Evolutionary conservation across 2,113 vertebrate species (phyloP).

Genomic region (Holacanthus passer): DNA sequence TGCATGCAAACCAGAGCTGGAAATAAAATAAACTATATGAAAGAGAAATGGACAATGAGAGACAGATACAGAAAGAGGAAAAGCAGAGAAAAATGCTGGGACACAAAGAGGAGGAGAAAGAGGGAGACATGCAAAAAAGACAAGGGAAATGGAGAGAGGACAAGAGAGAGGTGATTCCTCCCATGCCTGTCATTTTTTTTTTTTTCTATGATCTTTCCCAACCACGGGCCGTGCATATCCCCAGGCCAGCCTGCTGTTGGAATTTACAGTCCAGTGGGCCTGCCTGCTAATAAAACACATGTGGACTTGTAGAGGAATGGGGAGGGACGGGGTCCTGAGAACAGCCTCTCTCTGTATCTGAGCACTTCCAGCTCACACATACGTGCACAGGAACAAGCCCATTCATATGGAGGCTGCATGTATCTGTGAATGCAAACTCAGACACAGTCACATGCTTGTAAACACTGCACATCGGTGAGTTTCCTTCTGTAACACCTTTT

Average conservation of each 20-base stretch:
- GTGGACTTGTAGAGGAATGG: slow-evolving; percentile 83
- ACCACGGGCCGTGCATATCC: slow-evolving; percentile 66
- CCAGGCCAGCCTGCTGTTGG: slow-evolving; percentile 65
- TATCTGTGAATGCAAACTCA: slow-evolving; percentile 10
- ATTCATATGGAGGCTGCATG: background rate
- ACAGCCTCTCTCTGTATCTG: slow-evolving; percentile 62
- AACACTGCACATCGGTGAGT: background rate
- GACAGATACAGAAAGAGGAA: background rate
- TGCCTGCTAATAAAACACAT: slow-evolving; percentile 85
- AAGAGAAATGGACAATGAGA: slow-evolving; percentile 12
- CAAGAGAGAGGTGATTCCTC: slow-evolving; percentile 44
- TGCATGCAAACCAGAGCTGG: slow-evolving; percentile 16
- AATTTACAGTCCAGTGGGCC: slow-evolving; percentile 82
- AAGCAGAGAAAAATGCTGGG: background rate
- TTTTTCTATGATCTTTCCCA: slow-evolving; percentile 57
- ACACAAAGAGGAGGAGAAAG: background rate
- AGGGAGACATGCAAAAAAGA: background rate
- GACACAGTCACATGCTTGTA: slow-evolving; percentile 15
- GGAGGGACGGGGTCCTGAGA: slow-evolving; percentile 66
- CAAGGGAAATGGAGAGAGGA: background rate
- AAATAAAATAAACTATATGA: slow-evolving; percentile 23
- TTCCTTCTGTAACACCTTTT: background rate
- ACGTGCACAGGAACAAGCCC: slow-evolving; percentile 11
- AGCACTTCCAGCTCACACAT: slow-evolving; percentile 24
- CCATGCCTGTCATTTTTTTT: slow-evolving; percentile 44